Percentiles rank a stretch among this genome's conserved stretches.
These are phyloP conservation scores for Paracanthobrama guichenoti DNA, from an alignment of 2,113 vertebrate genomes.

Conservation along the genomic window DNA sequence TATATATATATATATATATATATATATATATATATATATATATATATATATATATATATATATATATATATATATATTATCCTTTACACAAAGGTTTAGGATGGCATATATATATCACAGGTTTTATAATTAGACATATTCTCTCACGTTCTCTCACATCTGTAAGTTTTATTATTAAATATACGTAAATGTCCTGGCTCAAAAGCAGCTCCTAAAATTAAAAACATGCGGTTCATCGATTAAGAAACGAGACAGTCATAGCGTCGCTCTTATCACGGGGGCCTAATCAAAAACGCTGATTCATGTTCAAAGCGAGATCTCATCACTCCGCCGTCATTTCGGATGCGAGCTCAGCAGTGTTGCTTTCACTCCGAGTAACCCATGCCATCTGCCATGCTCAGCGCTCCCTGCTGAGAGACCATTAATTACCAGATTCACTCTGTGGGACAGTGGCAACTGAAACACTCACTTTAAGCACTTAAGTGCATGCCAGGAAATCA, in stretches of 20 bases:
- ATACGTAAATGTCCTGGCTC: neutral
- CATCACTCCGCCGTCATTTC: conserved; percentile 43
- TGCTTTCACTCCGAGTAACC: conserved; percentile 57
- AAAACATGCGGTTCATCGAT: neutral
- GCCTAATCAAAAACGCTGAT: conserved; percentile 41
- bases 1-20: too few relatives aligned
- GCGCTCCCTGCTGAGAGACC: conserved; percentile 58
- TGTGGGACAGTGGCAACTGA: conserved; percentile 56
- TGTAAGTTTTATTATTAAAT: neutral
- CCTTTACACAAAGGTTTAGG: neutral
- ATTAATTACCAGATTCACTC: conserved; percentile 64
- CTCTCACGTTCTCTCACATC: too few relatives aligned
- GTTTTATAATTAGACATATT: neutral
- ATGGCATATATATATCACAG: neutral
- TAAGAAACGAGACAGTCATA: conserved; percentile 12
- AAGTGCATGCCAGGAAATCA: conserved; percentile 58
- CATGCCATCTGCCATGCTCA: conserved; percentile 60
- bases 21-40: neutral
- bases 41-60: neutral
- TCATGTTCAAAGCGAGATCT: conserved; percentile 45
- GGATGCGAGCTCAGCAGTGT: conserved; percentile 50
- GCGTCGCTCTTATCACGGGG: conserved; percentile 15
- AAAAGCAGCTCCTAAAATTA: neutral
- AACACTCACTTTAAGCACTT: conserved; percentile 63
- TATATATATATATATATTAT: too few relatives aligned